These are phyloP conservation scores for Cephus sareptanus DNA, from an alignment of 2,888 invertebrate genomes.

Conservation along the genomic window DNA sequence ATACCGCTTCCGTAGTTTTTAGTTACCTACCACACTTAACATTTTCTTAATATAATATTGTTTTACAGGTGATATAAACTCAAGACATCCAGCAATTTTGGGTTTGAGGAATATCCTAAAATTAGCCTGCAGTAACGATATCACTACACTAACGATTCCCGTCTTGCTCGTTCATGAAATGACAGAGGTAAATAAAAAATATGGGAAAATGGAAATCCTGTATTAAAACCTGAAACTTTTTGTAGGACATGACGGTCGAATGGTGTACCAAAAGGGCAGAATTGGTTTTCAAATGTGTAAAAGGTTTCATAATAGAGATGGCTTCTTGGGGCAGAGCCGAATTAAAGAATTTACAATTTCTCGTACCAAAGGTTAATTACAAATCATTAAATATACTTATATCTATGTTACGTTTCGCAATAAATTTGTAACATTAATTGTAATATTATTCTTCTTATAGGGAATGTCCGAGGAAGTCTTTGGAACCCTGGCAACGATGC, in stretches of 20 bases:
- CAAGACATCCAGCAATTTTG: conserved; percentile 93
- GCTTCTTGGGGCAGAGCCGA: conserved; percentile 92
- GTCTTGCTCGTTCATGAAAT: conserved; percentile 92
- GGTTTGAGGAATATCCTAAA: conserved; percentile 95
- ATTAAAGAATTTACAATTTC: conserved; percentile 86
- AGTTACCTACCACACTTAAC: not conserved
- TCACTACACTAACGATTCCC: conserved; percentile 93
- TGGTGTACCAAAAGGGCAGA: conserved; percentile 98
- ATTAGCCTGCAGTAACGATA: conserved; percentile 93
- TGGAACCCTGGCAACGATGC: conserved; percentile 83
- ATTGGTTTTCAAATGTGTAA: conserved; percentile 97
- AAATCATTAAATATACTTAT: conserved; percentile 12
- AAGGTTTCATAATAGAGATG: conserved; percentile 99
- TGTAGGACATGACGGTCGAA: conserved; percentile 91
- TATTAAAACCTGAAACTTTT: conserved; percentile 17
- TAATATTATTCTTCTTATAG: conserved; percentile 57
- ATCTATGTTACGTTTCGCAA: conserved; percentile 12
- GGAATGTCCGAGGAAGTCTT: conserved; percentile 87
- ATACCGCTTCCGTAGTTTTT: not conserved
- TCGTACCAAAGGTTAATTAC: conserved; percentile 78
- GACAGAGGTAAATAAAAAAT: conserved; percentile 78
- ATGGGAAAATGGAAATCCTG: not conserved
- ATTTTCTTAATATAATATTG: conserved; percentile 43
- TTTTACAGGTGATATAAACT: conserved; percentile 86
- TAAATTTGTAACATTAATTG: not conserved